phyloP scores from a whole-genome alignment of 1,140 invertebrate genomes.

The Neodiprion pinetum region DNA sequence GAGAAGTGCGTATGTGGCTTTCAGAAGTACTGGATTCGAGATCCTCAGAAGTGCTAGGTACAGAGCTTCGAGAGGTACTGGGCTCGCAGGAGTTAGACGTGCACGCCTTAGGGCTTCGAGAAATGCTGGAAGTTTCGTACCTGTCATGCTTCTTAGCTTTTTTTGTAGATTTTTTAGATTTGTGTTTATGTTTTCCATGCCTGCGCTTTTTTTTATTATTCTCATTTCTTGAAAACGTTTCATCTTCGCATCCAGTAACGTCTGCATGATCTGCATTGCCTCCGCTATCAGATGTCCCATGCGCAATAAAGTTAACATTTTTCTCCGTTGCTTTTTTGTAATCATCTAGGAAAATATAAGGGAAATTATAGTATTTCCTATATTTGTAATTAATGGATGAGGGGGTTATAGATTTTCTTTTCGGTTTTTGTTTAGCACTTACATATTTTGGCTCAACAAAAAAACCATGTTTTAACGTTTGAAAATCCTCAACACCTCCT shows the following conservation, averaged over 20 bases:
- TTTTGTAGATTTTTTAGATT: neutral
- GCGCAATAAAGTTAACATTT: neutral
- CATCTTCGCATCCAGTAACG: neutral
- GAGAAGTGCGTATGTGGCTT: neutral
- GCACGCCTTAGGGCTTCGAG: neutral
- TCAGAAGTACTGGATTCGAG: neutral
- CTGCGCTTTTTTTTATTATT: neutral
- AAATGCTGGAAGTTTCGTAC: neutral
- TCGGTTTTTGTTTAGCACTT: too few relatives aligned
- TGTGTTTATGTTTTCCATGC: neutral
- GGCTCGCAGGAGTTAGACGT: neutral
- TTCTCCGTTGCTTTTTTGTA: neutral
- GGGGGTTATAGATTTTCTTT: neutral
- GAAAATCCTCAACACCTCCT: too few relatives aligned
- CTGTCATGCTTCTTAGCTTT: neutral
- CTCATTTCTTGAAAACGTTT: neutral
- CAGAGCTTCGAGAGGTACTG: neutral
- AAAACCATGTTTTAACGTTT: too few relatives aligned
- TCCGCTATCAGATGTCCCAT: neutral
- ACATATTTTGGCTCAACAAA: too few relatives aligned
- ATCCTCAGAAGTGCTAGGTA: neutral
- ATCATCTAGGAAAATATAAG: neutral
- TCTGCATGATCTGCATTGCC: neutral
- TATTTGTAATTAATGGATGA: neutral
- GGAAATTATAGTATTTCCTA: neutral